phyloP scores from a whole-genome alignment of 2,797 vertebrate genomes.

The Apodemus agrarius region DNA sequence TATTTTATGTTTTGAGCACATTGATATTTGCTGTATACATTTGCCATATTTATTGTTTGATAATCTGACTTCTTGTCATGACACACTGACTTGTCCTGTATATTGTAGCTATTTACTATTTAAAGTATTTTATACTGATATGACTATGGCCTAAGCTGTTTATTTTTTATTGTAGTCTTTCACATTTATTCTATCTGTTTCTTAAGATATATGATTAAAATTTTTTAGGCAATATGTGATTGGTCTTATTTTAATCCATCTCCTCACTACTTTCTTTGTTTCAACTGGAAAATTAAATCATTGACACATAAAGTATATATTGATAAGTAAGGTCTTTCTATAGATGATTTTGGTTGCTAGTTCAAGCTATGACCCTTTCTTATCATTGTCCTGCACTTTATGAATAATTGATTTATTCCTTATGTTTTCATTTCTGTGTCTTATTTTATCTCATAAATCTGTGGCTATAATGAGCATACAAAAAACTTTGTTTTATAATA shows the following conservation, averaged over 20 bases:
- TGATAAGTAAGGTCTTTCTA: neutral
- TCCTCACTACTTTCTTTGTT: neutral
- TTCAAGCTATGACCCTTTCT: neutral
- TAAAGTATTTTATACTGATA: neutral
- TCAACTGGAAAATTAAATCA: neutral
- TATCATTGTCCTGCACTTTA: neutral
- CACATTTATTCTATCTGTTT: neutral
- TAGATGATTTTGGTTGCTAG: neutral
- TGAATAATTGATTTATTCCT: neutral
- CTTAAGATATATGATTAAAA: neutral
- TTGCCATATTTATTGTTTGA: neutral
- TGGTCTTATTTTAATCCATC: neutral
- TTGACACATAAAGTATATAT: neutral
- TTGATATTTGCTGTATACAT: neutral
- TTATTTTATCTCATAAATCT: neutral
- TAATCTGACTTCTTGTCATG: neutral
- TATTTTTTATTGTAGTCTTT: neutral
- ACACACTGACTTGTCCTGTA: neutral
- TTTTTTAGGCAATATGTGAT: neutral
- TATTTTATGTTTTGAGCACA: neutral
- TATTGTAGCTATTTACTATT: neutral
- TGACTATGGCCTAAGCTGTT: neutral
- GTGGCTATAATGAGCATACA: neutral
- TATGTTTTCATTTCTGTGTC: neutral
- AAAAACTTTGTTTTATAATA: neutral